Evolutionary conservation across 1,140 invertebrate genomes (phyloP).

Genomic region (Aethina tumida): DNA sequence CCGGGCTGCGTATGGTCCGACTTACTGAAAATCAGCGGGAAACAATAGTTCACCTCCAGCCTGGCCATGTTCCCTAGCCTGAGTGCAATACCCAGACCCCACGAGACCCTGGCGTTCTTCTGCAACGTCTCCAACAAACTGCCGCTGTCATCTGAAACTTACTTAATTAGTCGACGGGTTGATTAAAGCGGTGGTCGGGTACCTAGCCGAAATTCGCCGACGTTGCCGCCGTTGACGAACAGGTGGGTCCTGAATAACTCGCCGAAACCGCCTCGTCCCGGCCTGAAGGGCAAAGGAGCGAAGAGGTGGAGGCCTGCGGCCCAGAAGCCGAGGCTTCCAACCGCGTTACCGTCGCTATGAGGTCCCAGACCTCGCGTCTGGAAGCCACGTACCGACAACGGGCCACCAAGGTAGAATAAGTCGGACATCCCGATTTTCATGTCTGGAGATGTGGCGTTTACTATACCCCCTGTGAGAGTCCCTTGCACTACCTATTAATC

Average conservation of each 20-base stretch:
- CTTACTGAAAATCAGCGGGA: constrained; percentile 48
- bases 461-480: constrained; percentile 59
- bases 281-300: constrained; percentile 74
- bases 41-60: constrained; percentile 78
- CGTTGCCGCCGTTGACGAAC: constrained; percentile 76
- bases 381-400: constrained; percentile 74
- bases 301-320: constrained; percentile 69
- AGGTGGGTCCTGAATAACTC: constrained; percentile 73
- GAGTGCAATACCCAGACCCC: constrained; percentile 67
- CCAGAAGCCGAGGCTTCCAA: constrained; percentile 64
- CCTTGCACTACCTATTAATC: constrained; percentile 61
- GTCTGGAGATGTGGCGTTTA: constrained; percentile 52
- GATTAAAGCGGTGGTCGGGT: constrained; percentile 4
- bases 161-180: constrained; percentile 2
- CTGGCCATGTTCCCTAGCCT: constrained; percentile 65
- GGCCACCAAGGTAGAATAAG: constrained; percentile 80
- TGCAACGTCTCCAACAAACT: constrained; percentile 32
- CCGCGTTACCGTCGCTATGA: constrained; percentile 55
- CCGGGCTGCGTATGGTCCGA: constrained; percentile 48
- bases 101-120: constrained; percentile 47
- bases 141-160: constrained; percentile 4
- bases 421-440: constrained; percentile 59
- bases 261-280: constrained; percentile 61
- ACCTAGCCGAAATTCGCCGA: constrained; percentile 40
- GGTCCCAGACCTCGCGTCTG: constrained; percentile 72